Evolutionary conservation across 2,797 vertebrate species (phyloP), one percentile per base, ranked within the genome.

Genomic region (Ara ararauna): DNA sequence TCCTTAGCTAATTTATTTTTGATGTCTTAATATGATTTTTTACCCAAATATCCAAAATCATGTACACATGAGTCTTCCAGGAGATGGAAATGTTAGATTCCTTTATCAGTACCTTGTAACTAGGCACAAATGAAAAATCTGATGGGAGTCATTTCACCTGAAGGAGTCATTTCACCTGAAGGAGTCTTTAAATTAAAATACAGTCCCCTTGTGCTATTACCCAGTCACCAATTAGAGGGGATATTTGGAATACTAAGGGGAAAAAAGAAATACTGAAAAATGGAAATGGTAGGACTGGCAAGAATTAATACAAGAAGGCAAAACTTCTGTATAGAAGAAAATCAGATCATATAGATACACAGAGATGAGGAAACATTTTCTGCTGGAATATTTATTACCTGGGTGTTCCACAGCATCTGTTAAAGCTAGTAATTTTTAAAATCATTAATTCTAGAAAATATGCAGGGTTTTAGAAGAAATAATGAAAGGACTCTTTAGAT

Each of bases 201-300:
- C 12, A 58, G 13, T 51, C 38, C 21, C 44, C n/a, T 50, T 81
- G 47, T n/a, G 30, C 9, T 82, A 13, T 29, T 90, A 47, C 23
- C 19, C 1, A 0, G n/a, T 62, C 3, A 1, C 5, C 2, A 20
- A 3, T 66, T 38, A 79, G 24, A 29, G 0, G 2, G 6, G 8
- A 38, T 72, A 20, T 20, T 38, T 65, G n/a, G 24, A 90, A 40
- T 78, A 79, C 40, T 47, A 36, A 11, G 13, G 54, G 60, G 29
- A 42, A 64, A 20, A 74, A 85, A 44, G 6, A 18, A 85, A 81
- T 30, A 6, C 17, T 58, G 22, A 78, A 53, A 93, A 85, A 40
- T 15, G 16, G 17, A 86, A 71, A 72, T 29, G 4, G 9, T 32
- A 76, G 3, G 81, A 94, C 51, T 40, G 5, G 1, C 48, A 61